A percentile compares a stretch with the other conserved stretches of the same genome.
These are phyloP conservation scores for Orius insidiosus DNA, from an alignment of 1,140 invertebrate genomes.

Conservation along the genomic window DNA sequence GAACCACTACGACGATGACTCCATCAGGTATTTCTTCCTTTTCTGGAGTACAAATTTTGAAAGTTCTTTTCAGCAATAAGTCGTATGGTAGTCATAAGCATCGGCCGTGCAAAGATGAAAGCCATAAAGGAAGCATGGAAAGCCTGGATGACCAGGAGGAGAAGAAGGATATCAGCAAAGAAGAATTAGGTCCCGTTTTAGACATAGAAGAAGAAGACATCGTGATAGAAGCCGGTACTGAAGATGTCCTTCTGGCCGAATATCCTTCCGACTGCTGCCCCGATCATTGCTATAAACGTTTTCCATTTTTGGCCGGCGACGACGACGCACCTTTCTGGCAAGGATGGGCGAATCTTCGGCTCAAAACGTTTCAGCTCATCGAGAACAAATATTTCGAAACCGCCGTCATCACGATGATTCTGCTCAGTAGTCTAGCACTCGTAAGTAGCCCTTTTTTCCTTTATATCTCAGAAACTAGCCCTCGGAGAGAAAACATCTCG, in stretches of 20 bases:
- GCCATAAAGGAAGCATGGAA: slow-evolving; percentile 70
- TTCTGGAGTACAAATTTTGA: no score
- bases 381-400: slow-evolving; percentile 99
- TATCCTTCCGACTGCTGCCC: slow-evolving; percentile 87
- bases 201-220: slow-evolving; percentile 34
- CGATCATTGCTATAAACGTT: slow-evolving; percentile 68
- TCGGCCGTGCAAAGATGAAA: slow-evolving; percentile 69
- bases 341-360: slow-evolving; percentile 77
- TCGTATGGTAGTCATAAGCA: slow-evolving; percentile 86
- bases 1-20: slow-evolving; percentile 42
- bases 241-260: slow-evolving; percentile 52
- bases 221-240: slow-evolving; percentile 37
- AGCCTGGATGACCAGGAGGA: slow-evolving; percentile 63
- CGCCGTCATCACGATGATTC: slow-evolving; percentile 95
- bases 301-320: slow-evolving; percentile 71
- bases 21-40: slow-evolving; percentile 21
- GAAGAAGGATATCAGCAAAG: slow-evolving; percentile 79
- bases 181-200: slow-evolving; percentile 42
- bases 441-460: no score
- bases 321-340: slow-evolving; percentile 85
- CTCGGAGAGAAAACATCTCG: no score
- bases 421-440: slow-evolving; percentile 90
- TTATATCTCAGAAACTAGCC: no score
- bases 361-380: slow-evolving; percentile 85
- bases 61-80: slow-evolving; percentile 51